Base-by-base conservation (phyloP, 2,113 vertebrate species). In the Pollachius pollachius region DNA sequence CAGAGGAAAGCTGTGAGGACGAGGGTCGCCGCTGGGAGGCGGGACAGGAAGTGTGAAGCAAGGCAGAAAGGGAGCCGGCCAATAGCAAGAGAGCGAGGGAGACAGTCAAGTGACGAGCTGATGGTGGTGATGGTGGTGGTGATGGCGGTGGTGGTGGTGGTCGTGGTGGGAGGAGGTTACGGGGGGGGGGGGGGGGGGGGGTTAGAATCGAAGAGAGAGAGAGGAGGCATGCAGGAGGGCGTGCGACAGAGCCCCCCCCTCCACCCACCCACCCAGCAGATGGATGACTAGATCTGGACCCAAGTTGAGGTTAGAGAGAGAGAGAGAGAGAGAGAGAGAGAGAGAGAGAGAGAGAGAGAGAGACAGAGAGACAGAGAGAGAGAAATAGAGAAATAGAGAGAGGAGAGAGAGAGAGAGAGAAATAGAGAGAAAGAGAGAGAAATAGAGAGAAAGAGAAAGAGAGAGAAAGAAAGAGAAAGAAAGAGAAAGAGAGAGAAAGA, bases 281-380 rank as follows among this genome's bases (percentile, higher is more conserved):
- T 81, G 84, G 76, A 80, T 70, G 58, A 75, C 69, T 65, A 80
- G 87, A 85, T 62, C 71, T 69, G 80, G 71, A 71, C 73, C 54
- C 19, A 74, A 48, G 67, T 64, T 64, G 84, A 72, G 82, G 81
- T 73, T 77, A 73, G 71, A 60, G 73, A 81, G 80, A 70, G 56
- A 58, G 16, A 58, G 1, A 18, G 4, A 18, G n/a, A 18, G 56
- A 58, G 56, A 58, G 15, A 18, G 56, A n/a, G 25, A 13, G 79
- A 81, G 84, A 79, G 68, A 13, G 41, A 48, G 41, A 48, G 81
- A 48, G 54, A n/a, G 54, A n/a, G 54, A 15, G 15, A 41, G 37
- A 11, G 37, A 11, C 6, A 2, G 37, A 41, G 37, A 4, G 34
- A 37, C 4, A 37, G 34, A 7, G 34, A 7, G 34, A 37, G 34